Evolutionary conservation across 2,888 invertebrate genomes (phyloP).

Genomic region (Aleiodes alternator): DNA sequence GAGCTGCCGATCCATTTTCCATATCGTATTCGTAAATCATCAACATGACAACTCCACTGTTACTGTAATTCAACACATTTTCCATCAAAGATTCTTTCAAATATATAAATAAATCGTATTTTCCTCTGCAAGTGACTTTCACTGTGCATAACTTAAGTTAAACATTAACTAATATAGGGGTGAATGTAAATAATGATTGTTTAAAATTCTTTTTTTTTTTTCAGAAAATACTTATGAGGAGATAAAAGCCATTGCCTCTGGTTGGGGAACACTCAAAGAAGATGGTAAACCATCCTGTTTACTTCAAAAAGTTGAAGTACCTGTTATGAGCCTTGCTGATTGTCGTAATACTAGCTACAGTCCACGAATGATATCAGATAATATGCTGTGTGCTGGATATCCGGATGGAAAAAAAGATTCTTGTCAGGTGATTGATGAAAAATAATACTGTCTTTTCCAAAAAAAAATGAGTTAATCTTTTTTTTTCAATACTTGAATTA

Average conservation of each 20-base stretch:
- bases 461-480: too few relatives aligned
- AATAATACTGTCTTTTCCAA: background rate
- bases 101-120: background rate
- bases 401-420: conserved; percentile 86
- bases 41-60: conserved; percentile 18
- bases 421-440: conserved; percentile 81
- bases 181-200: background rate
- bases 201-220: conserved; percentile 29
- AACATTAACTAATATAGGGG: conserved; percentile 41
- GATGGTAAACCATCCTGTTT: conserved; percentile 90
- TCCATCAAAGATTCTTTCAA: background rate
- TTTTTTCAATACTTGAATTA: too few relatives aligned
- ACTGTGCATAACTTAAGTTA: background rate
- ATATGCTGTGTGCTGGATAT: conserved; percentile 92
- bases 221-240: conserved; percentile 84
- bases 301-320: conserved; percentile 90
- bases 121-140: conserved; percentile 5
- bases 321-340: conserved; percentile 75
- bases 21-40: conserved; percentile 31
- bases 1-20: background rate
- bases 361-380: conserved; percentile 89
- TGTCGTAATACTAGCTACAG: conserved; percentile 85
- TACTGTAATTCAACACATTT: conserved; percentile 5
- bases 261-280: conserved; percentile 92
- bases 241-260: conserved; percentile 84